Evolutionary conservation across 1,140 invertebrate genomes (phyloP).

Genomic region (Notospermus geniculatus): DNA sequence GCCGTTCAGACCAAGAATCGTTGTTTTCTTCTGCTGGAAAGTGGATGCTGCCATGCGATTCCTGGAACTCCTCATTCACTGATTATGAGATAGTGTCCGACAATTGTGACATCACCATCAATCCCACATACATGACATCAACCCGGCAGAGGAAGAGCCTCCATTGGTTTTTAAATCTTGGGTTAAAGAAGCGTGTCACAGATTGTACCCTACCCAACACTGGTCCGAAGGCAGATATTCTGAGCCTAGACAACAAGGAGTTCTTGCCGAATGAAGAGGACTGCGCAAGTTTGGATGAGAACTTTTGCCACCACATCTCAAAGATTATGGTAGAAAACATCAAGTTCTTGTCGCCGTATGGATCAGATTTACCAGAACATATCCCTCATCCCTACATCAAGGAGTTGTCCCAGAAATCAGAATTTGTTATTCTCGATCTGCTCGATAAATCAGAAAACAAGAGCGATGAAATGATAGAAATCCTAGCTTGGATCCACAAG

Average conservation of each 20-base stretch:
- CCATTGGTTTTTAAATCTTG: constrained; percentile 9
- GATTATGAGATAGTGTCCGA: neutral
- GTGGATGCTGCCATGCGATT: too few species aligned
- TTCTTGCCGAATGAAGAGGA: constrained; percentile 21
- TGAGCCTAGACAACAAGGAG: neutral
- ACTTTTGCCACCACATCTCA: constrained; percentile 17
- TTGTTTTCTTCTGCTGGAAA: too few species aligned
- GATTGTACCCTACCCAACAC: constrained; percentile 3
- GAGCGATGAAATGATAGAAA: constrained; percentile 25
- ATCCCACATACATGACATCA: neutral
- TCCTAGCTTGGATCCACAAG: constrained; percentile 22
- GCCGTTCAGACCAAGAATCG: too few species aligned
- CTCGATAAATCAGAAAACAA: constrained; percentile 26
- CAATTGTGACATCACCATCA: neutral
- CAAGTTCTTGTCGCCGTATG: constrained; percentile 1
- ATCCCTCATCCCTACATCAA: constrained; percentile 18
- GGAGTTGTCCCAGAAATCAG: constrained; percentile 19
- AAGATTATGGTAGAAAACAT: constrained; percentile 9
- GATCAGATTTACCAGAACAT: constrained; percentile 9
- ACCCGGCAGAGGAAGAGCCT: neutral
- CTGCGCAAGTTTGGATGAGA: constrained; percentile 7
- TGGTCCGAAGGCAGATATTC: constrained; percentile 17
- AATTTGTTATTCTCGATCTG: constrained; percentile 18
- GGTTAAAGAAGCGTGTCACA: neutral
- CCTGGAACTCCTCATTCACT: too few species aligned